Base-by-base conservation (phyloP, 2,797 vertebrate species). In the Halcyon chelicuti region DNA sequence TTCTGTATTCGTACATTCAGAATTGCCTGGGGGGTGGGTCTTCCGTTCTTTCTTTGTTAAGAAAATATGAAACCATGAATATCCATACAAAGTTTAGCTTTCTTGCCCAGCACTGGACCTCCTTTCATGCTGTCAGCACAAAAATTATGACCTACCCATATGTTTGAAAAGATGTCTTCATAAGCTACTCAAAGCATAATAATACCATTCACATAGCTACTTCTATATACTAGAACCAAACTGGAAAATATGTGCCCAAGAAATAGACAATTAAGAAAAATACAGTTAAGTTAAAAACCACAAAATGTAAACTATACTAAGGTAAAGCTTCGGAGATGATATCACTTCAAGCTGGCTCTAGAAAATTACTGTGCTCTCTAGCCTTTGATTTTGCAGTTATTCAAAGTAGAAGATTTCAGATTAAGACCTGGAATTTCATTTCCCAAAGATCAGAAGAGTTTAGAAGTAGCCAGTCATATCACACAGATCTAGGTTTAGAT, bases 121-220 rank as follows among this genome's bases (percentile, higher is more conserved):
- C 40, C 31, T 96, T 96, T 96, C 91, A 94, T 55, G 12, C 73
- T 40, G 60, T 88, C 37, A 58, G 61, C 35, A 90, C 37, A 95
- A 94, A 94, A 84, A 85, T 60, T 10, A 86, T 54, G 77, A 90
- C 66, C 58, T 63, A 90, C 61, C 52, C 42, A 39, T 78, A n/a
- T 73, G 8, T 55, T 95, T 94, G 68, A 97, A 97, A 77, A 85
- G 81, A 90, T 5, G 44, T 78, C 74, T 97, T 97, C 90, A 93
- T 92, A 87, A 92, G 19, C 14, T 94, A 13, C 26, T 87, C 81
- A 61, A 94, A 95, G 92, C 23, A 66, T 51, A 25, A 90, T 76
- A 85, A 94, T 51, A 57, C 6, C 20, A 79, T 93, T 96, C 31
- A 75, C 42, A 70, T 42, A 90, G 39, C 15, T 96, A 44, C 72